Conservation (phyloP, 2,888 invertebrate species). For the Kuschelorhynchus macadamiae region DNA sequence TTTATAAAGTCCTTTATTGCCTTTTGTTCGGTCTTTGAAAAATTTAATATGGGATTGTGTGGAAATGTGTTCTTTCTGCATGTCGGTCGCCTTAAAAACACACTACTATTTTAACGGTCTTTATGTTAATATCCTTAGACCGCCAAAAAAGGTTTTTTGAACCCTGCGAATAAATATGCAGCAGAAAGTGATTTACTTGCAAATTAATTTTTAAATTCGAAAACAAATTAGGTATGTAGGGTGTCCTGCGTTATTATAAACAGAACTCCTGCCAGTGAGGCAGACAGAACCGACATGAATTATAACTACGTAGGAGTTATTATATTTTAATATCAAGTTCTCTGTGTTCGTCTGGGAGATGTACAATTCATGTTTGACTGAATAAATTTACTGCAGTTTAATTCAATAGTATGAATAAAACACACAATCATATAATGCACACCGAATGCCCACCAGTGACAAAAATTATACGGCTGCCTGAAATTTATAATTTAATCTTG, state of each 20-base stretch:
- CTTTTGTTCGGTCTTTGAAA: no score
- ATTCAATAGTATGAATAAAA: conserved; percentile 61
- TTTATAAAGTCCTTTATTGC: no score
- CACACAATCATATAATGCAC: conserved; percentile 48
- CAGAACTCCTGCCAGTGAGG: conserved; percentile 44
- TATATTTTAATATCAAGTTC: conserved; percentile 65
- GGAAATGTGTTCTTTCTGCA: no score
- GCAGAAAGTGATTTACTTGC: conserved; percentile 51
- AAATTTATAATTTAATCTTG: conserved; percentile 44
- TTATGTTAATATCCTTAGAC: no score
- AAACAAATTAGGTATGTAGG: conserved; percentile 56
- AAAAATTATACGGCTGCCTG: conserved; percentile 47
- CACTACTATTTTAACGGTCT: no score
- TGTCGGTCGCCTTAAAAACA: no score
- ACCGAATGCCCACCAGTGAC: conserved; percentile 44
- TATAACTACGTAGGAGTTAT: conserved; percentile 62
- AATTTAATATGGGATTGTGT: no score
- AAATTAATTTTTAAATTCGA: conserved; percentile 55
- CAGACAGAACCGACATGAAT: conserved; percentile 43
- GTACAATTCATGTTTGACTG: conserved; percentile 60
- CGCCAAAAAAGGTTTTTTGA: conserved; percentile 25
- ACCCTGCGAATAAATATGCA: conserved; percentile 17
- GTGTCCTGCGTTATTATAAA: conserved; percentile 46
- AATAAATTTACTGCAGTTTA: conserved; percentile 63
- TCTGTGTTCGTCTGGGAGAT: conserved; percentile 54